phyloP scores from a whole-genome alignment of 2,797 vertebrate genomes.

The Hydrocynus forskahlii region DNA sequence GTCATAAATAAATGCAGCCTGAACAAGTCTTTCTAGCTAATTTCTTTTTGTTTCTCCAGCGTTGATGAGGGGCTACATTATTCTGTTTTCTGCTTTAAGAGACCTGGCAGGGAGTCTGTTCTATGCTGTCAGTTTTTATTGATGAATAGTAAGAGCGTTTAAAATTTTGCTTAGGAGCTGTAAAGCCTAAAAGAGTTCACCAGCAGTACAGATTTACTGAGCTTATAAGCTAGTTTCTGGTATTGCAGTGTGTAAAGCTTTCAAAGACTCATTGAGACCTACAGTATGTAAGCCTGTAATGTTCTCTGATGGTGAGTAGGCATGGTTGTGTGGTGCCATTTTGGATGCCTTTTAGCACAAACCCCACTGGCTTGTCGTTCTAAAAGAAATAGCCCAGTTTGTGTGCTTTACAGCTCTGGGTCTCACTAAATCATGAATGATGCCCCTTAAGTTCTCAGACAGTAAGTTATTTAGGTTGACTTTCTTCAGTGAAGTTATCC shows the following conservation, averaged over 20 bases:
- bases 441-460: too few relatives aligned
- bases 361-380: background rate
- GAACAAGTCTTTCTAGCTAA: constrained; percentile 31
- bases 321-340: background rate
- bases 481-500: constrained; percentile 51
- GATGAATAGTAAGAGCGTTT: background rate
- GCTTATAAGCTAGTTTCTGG: background rate
- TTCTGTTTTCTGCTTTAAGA: constrained; percentile 28
- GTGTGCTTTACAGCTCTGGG: background rate
- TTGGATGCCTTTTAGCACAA: background rate
- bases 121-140: constrained; percentile 5
- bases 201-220: background rate
- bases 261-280: background rate
- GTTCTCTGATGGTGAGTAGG: background rate
- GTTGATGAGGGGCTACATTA: constrained; percentile 1
- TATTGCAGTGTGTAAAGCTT: background rate
- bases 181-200: background rate
- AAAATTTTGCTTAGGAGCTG: background rate
- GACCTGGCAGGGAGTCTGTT: background rate
- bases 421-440: background rate
- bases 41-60: constrained; percentile 19
- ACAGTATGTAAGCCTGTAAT: background rate
- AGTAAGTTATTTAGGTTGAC: constrained; percentile 27
- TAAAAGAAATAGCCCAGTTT: background rate
- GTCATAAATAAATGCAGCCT: constrained; percentile 39